Evolutionary conservation across 30 jellyfish, hydroid and myxozoan genomes (phyloP).

Genomic region (Morbakka virulenta): DNA sequence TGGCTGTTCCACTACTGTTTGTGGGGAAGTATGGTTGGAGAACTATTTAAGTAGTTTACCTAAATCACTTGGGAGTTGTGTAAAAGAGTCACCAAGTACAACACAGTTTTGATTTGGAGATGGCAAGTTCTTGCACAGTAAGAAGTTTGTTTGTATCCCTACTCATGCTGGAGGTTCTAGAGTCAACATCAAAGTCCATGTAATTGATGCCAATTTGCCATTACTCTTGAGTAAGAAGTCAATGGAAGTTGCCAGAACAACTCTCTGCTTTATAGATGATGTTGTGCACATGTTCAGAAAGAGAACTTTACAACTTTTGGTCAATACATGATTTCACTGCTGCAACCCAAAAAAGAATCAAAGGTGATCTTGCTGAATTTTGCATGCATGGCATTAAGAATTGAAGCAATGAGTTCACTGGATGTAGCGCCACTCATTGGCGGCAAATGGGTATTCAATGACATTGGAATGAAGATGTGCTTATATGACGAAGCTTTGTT

Average conservation of each 20-base stretch:
- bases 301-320: too few relatives aligned
- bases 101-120: conserved; percentile 31
- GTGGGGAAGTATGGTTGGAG: conserved; percentile 45
- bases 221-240: conserved; percentile 18
- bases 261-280: too few relatives aligned
- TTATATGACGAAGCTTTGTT: too few relatives aligned
- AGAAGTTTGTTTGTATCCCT: conserved; percentile 5
- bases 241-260: conserved; percentile 32
- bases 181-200: not conserved
- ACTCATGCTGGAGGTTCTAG: too few relatives aligned
- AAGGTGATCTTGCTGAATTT: too few relatives aligned
- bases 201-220: conserved; percentile 13
- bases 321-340: too few relatives aligned
- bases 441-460: too few relatives aligned
- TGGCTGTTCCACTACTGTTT: conserved; percentile 46
- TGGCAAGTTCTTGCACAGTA: not conserved
- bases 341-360: not conserved
- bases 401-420: too few relatives aligned
- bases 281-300: conserved; percentile 29
- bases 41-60: conserved; percentile 20
- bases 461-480: too few relatives aligned
- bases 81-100: too few relatives aligned
- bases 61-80: not conserved
- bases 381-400: too few relatives aligned
- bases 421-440: not conserved